Evolutionary conservation across 2,888 invertebrate species (phyloP).

Genomic region (Brenthis daphne): DNA sequence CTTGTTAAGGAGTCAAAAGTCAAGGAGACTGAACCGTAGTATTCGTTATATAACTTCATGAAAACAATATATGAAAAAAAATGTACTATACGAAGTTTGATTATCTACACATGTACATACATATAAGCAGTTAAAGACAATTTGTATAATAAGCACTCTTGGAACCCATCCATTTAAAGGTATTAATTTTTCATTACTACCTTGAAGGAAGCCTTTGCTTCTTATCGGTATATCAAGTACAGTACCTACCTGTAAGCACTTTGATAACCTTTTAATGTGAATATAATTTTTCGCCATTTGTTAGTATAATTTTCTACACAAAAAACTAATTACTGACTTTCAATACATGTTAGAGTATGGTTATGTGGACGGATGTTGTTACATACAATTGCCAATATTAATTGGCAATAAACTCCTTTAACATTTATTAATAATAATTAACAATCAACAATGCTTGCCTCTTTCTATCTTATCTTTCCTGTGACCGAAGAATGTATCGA

Average conservation of each 20-base stretch:
- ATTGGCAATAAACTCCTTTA: background rate
- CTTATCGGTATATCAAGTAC: slow-evolving; percentile 26
- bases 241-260: background rate
- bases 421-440: slow-evolving; percentile 2
- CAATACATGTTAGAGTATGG: background rate
- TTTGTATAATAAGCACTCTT: background rate
- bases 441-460: too few relatives aligned
- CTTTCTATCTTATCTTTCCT: too few relatives aligned
- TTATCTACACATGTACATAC: background rate
- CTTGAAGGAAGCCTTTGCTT: slow-evolving; percentile 7
- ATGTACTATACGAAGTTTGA: background rate
- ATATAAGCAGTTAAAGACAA: too few relatives aligned
- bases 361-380: background rate
- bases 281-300: background rate
- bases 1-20: too few relatives aligned
- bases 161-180: background rate
- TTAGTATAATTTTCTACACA: background rate
- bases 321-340: slow-evolving; percentile 7
- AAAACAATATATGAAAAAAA: too few relatives aligned
- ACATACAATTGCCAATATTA: background rate
- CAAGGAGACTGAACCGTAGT: too few relatives aligned
- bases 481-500: background rate
- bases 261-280: slow-evolving; percentile 4
- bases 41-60: too few relatives aligned
- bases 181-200: background rate